These are phyloP conservation scores for Azorinus chamasolen DNA, from an alignment of 2,888 invertebrate species.

Conservation along the genomic window DNA sequence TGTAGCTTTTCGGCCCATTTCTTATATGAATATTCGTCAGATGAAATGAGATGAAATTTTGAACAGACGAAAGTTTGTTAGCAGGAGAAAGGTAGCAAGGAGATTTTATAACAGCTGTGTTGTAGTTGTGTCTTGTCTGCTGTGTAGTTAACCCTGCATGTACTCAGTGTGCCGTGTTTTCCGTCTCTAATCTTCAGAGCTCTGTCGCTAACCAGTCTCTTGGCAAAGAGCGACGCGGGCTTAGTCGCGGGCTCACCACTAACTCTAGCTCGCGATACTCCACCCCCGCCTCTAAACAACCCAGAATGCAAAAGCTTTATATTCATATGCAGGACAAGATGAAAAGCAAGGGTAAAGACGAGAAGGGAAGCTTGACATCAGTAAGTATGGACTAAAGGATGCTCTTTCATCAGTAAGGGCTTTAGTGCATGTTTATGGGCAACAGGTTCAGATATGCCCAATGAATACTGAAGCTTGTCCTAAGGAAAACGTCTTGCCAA, in stretches of 20 bases:
- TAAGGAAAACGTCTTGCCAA: no score
- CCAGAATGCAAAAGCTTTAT: slow-evolving; percentile 64
- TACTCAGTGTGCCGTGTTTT: slow-evolving; percentile 46
- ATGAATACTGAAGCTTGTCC: no score
- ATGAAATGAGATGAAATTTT: no score
- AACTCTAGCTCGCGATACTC: slow-evolving; percentile 52
- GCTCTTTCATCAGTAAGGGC: no score
- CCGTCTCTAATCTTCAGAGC: slow-evolving; percentile 50
- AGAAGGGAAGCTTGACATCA: slow-evolving; percentile 57
- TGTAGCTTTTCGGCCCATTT: no score
- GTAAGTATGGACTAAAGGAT: slow-evolving; percentile 38
- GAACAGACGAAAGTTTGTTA: no score
- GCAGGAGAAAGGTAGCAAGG: no score
- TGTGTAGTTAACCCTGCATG: slow-evolving; percentile 9
- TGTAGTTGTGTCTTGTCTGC: background rate
- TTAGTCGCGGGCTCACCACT: slow-evolving; percentile 35
- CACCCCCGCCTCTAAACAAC: slow-evolving; percentile 39
- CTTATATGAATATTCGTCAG: no score
- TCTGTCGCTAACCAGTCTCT: slow-evolving; percentile 58
- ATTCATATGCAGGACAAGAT: slow-evolving; percentile 62
- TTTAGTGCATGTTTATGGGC: no score
- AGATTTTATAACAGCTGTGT: background rate
- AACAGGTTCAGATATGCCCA: no score
- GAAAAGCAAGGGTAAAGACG: slow-evolving; percentile 29
- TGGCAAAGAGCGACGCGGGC: slow-evolving; percentile 28